Evolutionary conservation across 1,140 invertebrate species (phyloP).

Genomic region (Medauroidea extradentata): DNA sequence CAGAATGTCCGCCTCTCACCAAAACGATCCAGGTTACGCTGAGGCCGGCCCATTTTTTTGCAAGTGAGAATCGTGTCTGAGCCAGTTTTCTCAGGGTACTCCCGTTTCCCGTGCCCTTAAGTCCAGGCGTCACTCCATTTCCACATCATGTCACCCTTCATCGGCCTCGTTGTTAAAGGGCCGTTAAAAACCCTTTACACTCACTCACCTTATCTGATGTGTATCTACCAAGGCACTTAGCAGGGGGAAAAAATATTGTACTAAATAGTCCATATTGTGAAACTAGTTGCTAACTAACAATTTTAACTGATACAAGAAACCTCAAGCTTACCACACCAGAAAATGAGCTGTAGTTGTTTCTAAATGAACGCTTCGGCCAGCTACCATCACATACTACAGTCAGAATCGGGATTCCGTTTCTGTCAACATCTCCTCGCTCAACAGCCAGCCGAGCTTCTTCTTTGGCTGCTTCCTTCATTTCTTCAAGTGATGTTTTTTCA

Average conservation of each 20-base stretch:
- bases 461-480: constrained; percentile 20
- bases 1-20: no score
- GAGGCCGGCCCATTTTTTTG: no score
- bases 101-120: no score
- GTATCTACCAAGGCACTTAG: not conserved
- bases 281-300: no score
- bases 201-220: not conserved
- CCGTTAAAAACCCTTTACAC: not conserved
- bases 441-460: constrained; percentile 22
- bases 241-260: not conserved
- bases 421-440: constrained; percentile 26
- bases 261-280: no score
- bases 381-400: constrained; percentile 34
- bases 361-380: constrained; percentile 36
- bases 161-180: no score
- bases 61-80: no score
- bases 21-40: no score
- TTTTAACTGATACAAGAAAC: no score
- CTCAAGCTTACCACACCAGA: constrained; percentile 28
- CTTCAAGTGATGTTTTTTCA: constrained; percentile 11
- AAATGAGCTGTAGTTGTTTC: constrained; percentile 31
- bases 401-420: constrained; percentile 35
- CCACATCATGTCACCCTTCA: not conserved
- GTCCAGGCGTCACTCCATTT: no score
- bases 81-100: no score